phyloP scores from a whole-genome alignment of 1,140 invertebrate genomes.

The Cardiocondyla obscurior region DNA sequence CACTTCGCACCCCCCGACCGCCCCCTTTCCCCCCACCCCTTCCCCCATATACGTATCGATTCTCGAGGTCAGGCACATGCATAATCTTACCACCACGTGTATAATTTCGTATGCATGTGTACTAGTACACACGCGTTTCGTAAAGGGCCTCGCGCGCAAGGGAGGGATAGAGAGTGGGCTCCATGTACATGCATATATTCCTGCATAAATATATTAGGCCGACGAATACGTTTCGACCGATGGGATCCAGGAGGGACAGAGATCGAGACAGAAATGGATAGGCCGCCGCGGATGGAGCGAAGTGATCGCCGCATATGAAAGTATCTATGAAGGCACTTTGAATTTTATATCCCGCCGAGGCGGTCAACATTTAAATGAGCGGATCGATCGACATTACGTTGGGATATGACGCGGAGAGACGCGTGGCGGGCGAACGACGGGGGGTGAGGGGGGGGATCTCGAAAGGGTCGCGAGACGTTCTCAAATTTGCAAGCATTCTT shows the following conservation, averaged over 20 bases:
- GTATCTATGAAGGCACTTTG: constrained; percentile 79
- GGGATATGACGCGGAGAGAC: constrained; percentile 62
- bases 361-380: constrained; percentile 81
- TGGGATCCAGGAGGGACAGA: constrained; percentile 16
- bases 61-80: constrained; percentile 49
- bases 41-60: constrained; percentile 43
- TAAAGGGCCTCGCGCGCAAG: constrained; percentile 21
- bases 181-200: constrained; percentile 78
- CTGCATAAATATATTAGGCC: constrained; percentile 79
- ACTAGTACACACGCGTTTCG: not conserved
- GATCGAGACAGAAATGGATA: constrained; percentile 36
- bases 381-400: constrained; percentile 74
- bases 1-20: constrained; percentile 25
- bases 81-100: constrained; percentile 53
- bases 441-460: constrained; percentile 32
- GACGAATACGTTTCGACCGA: constrained; percentile 68
- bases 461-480: constrained; percentile 68
- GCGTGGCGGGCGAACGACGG: constrained; percentile 47
- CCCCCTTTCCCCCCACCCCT: no score
- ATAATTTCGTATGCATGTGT: constrained; percentile 63
- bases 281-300: constrained; percentile 41
- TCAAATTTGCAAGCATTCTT: constrained; percentile 64
- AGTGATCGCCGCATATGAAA: constrained; percentile 75
- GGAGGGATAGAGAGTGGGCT: constrained; percentile 47
- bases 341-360: constrained; percentile 75